A percentile compares a stretch with the other conserved stretches of the same genome.
These are phyloP conservation scores for Patella caerulea DNA, from an alignment of 2,888 invertebrate species.

Conservation along the genomic window DNA sequence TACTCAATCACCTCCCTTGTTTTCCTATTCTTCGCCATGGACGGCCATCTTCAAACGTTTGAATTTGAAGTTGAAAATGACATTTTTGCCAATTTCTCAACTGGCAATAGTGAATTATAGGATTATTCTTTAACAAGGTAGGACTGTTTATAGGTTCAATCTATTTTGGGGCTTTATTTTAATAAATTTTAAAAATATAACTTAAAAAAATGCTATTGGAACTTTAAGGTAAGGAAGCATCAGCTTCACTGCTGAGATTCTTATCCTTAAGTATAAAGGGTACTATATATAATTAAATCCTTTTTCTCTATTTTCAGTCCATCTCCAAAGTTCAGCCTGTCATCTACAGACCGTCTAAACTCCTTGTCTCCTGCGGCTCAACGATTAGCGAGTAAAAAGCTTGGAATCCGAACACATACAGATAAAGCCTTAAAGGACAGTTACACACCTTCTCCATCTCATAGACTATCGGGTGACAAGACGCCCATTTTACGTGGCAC, in stretches of 20 bases:
- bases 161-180: no score
- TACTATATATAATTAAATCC: not conserved
- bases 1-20: no score
- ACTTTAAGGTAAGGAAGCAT: not conserved
- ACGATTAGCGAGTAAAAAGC: slow-evolving; percentile 82
- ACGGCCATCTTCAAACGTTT: no score
- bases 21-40: no score
- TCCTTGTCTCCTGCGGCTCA: slow-evolving; percentile 97
- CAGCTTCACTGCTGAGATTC: no score
- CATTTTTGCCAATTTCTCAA: no score
- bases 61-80: no score
- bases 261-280: not conserved
- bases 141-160: no score
- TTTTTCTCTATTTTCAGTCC: slow-evolving; percentile 55
- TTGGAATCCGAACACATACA: slow-evolving; percentile 75
- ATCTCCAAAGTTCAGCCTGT: slow-evolving; percentile 56
- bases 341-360: slow-evolving; percentile 83
- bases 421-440: slow-evolving; percentile 75
- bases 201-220: no score
- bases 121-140: no score
- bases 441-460: slow-evolving; percentile 75
- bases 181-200: no score
- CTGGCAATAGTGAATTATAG: no score
- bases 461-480: slow-evolving; percentile 57
- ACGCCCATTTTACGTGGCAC: slow-evolving; percentile 56